Evolutionary conservation across 2,113 vertebrate genomes (phyloP), one percentile per base, ranked within the genome.

Genomic region (Gasterosteus nipponicus): DNA sequence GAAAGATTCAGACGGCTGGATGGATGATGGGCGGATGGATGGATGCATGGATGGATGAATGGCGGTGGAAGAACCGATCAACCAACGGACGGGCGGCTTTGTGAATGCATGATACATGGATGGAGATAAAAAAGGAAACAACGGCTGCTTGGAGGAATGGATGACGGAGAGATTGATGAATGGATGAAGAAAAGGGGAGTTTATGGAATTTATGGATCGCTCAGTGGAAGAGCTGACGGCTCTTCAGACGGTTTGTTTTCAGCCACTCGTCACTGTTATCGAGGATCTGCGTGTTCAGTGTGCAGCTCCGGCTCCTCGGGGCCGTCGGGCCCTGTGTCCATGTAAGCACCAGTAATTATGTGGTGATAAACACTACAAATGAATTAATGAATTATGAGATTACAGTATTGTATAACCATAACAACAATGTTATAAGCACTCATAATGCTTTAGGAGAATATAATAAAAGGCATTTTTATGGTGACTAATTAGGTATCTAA

Each of bases 151-250:
- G 1, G 46, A 47, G 4, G 42, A 44, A 14, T 44, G 42, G 42
- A 44, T 14, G 42, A 14, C 4, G 42, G 42, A 44, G 42, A 11
- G 12, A 14, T 38, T 1, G 1, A 38, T 38, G 35, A 6, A 38
- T 38, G 35, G 6, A 38, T 38, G 35, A 38, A 38, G 1, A 26
- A 26, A 26, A 26, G 22, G 22, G 22, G 22, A 26, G 1, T 26
- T 33, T 33, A 33, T 38, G 35, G 35, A 38, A 44, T 44, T 4
- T 9, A 63, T 33, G 14, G 31, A 66, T 38, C 5, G 6, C 57
- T 63, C 56, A 10, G 54, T 33, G 8, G 62, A 19, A 69, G 29
- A 2, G 31, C 62, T 33, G 31, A 59, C 74, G 69, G 59, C 31
- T 57, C 44, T 66, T 1, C 26, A 62, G 33, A 59, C 33, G 47